These are phyloP conservation scores for Amblyjoppa proteus DNA, from an alignment of 2,888 invertebrate genomes.

Conservation along the genomic window DNA sequence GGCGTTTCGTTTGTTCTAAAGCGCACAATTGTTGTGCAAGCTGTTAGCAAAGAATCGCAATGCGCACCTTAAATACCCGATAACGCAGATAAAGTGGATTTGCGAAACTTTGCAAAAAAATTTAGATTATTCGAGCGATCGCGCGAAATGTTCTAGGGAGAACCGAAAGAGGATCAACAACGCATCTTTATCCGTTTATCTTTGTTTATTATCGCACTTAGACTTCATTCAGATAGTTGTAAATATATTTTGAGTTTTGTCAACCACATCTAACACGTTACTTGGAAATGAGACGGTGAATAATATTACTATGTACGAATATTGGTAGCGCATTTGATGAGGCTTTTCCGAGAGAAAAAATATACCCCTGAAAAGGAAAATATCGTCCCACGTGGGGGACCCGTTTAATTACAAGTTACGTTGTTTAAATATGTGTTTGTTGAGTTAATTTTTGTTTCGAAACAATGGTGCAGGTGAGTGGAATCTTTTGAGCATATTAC, in stretches of 20 bases:
- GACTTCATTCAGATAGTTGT: not conserved
- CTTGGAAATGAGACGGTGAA: not conserved
- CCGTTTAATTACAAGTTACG: slow-evolving; percentile 84
- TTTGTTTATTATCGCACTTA: slow-evolving; percentile 29
- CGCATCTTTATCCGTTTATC: slow-evolving; percentile 22
- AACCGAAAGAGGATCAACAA: slow-evolving; percentile 38
- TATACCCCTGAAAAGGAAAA: slow-evolving; percentile 84
- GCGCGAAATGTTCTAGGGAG: slow-evolving; percentile 42
- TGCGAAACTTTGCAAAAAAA: not conserved
- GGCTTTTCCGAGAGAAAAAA: slow-evolving; percentile 84
- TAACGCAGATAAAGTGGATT: not conserved
- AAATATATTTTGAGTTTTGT: slow-evolving; percentile 3
- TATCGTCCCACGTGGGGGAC: slow-evolving; percentile 84
- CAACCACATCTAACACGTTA: not conserved
- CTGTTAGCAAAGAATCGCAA: not conserved
- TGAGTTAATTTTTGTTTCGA: slow-evolving; percentile 82
- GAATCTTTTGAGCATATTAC: slow-evolving; percentile 74
- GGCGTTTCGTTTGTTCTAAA: not conserved
- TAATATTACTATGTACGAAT: not conserved
- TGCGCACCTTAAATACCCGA: not conserved
- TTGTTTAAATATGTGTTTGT: slow-evolving; percentile 84
- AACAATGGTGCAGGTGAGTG: slow-evolving; percentile 84
- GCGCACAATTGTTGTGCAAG: not conserved
- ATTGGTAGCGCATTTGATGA: slow-evolving; percentile 79
- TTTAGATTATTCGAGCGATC: slow-evolving; percentile 10